Evolutionary conservation across 92 coral and sea anemone genomes (phyloP).

Genomic region (Metridium senile): DNA sequence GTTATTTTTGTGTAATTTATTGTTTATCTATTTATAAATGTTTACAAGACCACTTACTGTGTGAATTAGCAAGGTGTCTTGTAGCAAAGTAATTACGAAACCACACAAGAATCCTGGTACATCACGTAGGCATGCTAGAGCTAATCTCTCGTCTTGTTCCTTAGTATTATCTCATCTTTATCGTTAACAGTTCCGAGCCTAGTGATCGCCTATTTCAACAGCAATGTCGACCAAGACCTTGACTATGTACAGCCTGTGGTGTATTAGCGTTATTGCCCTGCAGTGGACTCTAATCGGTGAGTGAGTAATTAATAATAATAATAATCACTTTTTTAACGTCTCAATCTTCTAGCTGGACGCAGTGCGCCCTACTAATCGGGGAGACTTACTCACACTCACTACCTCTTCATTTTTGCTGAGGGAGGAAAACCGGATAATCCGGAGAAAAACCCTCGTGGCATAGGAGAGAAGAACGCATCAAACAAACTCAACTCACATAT

Average conservation of each 20-base stretch:
- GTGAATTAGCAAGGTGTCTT: background rate
- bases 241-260: background rate
- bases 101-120: background rate
- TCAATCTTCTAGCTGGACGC: too few relatives aligned
- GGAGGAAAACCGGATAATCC: too few relatives aligned
- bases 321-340: too few relatives aligned
- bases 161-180: background rate
- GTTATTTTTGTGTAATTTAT: background rate
- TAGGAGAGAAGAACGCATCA: too few relatives aligned
- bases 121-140: too few relatives aligned
- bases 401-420: too few relatives aligned
- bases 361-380: too few relatives aligned
- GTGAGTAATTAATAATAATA: background rate
- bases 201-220: background rate
- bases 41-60: slow-evolving; percentile 23
- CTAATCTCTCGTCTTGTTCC: too few relatives aligned
- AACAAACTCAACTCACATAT: too few relatives aligned
- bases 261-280: background rate
- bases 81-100: background rate
- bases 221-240: background rate
- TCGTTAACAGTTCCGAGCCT: background rate
- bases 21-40: slow-evolving; percentile 11
- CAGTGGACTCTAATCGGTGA: background rate
- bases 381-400: too few relatives aligned
- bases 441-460: too few relatives aligned